These are phyloP conservation scores for Montipora cactus DNA, from an alignment of 64 coral and sea anemone genomes.

Conservation along the genomic window DNA sequence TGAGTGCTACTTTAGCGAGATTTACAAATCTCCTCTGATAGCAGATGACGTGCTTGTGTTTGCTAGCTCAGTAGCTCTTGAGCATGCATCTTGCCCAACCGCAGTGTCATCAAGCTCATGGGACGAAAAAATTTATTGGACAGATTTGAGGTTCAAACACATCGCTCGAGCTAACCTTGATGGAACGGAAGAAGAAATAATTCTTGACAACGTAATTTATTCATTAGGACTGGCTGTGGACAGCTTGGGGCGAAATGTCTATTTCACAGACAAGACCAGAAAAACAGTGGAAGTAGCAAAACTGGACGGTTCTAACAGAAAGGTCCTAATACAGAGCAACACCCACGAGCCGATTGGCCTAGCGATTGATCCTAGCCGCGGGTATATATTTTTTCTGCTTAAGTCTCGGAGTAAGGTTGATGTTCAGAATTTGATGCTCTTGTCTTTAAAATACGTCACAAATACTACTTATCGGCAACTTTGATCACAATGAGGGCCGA, in stretches of 20 bases:
- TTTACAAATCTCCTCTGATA: conserved; percentile 33
- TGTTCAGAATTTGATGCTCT: too few relatives aligned
- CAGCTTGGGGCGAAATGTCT: conserved; percentile 30
- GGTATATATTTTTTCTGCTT: background rate
- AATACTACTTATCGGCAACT: too few relatives aligned
- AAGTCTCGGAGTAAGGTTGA: background rate
- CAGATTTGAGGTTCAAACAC: conserved; percentile 9
- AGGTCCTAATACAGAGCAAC: conserved; percentile 19
- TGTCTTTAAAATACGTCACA: too few relatives aligned
- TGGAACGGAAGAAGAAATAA: conserved; percentile 25
- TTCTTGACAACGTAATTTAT: background rate
- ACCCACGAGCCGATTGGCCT: conserved; percentile 22
- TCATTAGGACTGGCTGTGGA: conserved; percentile 14
- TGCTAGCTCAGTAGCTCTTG: background rate
- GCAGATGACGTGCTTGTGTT: background rate
- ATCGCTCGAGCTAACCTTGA: conserved; percentile 5
- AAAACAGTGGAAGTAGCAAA: conserved; percentile 59
- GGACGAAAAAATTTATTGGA: background rate
- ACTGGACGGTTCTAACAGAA: conserved; percentile 54
- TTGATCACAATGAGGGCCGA: too few relatives aligned
- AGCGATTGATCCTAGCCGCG: conserved; percentile 54
- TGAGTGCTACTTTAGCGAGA: conserved; percentile 22
- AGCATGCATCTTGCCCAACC: background rate
- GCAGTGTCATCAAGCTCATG: background rate
- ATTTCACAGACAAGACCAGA: conserved; percentile 39